Evolutionary conservation across 2,797 vertebrate genomes (phyloP).

Genomic region (Vespertilio murinus): DNA sequence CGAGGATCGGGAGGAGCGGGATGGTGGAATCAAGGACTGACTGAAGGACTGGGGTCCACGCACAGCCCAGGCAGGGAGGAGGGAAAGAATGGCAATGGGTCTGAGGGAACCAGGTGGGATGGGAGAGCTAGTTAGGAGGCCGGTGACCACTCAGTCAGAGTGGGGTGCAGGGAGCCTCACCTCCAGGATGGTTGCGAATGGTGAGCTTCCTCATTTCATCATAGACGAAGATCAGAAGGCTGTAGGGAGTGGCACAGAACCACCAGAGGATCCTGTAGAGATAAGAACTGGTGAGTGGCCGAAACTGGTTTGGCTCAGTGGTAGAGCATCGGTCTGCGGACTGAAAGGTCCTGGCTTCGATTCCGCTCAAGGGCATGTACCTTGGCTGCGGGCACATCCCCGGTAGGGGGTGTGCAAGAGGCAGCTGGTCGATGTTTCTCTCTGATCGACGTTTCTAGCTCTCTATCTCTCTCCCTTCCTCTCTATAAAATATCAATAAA

Average conservation of each 20-base stretch:
- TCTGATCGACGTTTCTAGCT: no score
- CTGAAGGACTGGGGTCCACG: not conserved
- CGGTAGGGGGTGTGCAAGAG: no score
- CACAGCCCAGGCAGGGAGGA: not conserved
- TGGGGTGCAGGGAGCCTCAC: constrained; percentile 69
- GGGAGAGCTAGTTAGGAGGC: not conserved
- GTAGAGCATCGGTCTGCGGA: no score
- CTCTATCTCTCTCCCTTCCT: no score
- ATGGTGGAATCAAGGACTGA: not conserved
- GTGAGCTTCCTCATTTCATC: constrained; percentile 81
- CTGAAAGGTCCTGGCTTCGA: no score
- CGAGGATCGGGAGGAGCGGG: not conserved
- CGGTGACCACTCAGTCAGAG: not conserved
- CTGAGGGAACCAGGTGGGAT: not conserved
- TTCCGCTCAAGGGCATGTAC: no score
- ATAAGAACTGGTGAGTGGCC: not conserved
- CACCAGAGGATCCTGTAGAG: constrained; percentile 82
- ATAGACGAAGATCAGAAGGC: constrained; percentile 82
- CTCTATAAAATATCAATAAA: no score
- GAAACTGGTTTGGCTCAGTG: no score
- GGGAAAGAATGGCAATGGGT: not conserved
- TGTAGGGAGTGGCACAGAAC: constrained; percentile 84
- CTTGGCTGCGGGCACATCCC: no score
- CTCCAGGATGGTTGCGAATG: constrained; percentile 76
- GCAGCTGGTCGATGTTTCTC: no score